Evolutionary conservation across 2,888 invertebrate species (phyloP).

Genomic region (Leuctra nigra): DNA sequence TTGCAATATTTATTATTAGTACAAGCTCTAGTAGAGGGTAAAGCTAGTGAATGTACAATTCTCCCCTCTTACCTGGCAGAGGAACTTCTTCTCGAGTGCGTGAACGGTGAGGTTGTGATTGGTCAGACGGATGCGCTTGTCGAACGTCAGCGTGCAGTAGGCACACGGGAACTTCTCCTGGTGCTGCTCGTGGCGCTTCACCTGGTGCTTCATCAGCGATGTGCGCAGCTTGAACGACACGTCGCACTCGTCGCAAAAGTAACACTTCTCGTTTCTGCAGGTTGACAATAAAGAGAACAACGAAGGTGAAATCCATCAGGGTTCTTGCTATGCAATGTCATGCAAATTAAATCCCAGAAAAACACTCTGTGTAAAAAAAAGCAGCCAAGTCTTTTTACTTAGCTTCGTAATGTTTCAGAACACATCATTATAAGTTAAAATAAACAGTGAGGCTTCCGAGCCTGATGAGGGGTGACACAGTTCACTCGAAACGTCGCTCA

Average conservation of each 20-base stretch:
- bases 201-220: conserved; percentile 30
- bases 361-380: no score
- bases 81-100: conserved; percentile 27
- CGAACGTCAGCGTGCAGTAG: conserved; percentile 24
- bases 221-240: conserved; percentile 27
- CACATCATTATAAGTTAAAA: no score
- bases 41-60: background rate
- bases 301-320: no score
- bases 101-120: conserved; percentile 28
- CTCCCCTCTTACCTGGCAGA: conserved; percentile 27
- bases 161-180: conserved; percentile 24
- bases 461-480: no score
- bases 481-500: no score
- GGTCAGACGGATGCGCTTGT: conserved; percentile 28
- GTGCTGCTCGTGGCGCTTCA: conserved; percentile 27
- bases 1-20: no score
- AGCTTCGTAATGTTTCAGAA: no score
- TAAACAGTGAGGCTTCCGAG: no score
- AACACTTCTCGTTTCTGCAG: conserved; percentile 27
- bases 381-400: no score
- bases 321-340: no score
- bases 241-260: conserved; percentile 30
- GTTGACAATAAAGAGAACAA: no score
- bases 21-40: background rate
- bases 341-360: no score